A percentile compares a stretch with the other conserved stretches of the same genome.
These are phyloP conservation scores for Saxicola maurus DNA, from an alignment of 2,797 vertebrate genomes.

Conservation along the genomic window DNA sequence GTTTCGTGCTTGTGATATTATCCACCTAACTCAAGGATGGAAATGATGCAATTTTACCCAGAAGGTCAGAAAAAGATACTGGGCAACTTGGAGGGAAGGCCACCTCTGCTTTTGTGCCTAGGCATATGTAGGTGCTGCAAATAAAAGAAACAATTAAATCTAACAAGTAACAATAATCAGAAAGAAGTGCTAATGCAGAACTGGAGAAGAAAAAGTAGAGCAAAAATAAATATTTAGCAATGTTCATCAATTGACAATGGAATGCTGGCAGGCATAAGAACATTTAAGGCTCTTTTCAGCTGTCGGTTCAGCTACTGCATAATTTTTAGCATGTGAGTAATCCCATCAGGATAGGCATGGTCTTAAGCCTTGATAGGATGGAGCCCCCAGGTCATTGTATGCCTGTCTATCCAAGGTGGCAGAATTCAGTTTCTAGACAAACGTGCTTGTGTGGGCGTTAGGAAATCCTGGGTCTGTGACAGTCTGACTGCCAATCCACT, in stretches of 20 bases:
- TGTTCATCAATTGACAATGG: not conserved
- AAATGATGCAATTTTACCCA: not conserved
- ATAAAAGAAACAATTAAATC: not conserved
- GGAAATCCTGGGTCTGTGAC: conserved; percentile 10
- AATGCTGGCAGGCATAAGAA: conserved; percentile 32
- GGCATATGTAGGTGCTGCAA: not conserved
- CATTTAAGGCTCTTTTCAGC: conserved; percentile 50
- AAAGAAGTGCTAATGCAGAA: not conserved
- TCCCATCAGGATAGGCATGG: conserved; percentile 35
- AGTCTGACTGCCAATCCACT: not conserved
- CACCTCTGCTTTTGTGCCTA: not conserved
- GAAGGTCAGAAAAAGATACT: not conserved
- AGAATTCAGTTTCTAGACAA: conserved; percentile 3
- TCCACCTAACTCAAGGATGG: not conserved
- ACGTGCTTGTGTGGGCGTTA: not conserved
- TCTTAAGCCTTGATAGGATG: conserved; percentile 42
- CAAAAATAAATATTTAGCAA: conserved; percentile 31
- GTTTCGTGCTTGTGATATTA: not conserved
- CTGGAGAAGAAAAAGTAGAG: not conserved
- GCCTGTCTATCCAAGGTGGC: conserved; percentile 32
- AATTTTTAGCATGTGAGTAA: conserved; percentile 39
- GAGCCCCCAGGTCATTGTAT: conserved; percentile 25
- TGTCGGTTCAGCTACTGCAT: conserved; percentile 37
- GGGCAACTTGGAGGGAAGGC: not conserved
- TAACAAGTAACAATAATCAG: not conserved